Conservation (phyloP, 2,113 vertebrate genomes). For the Apus apus region DNA sequence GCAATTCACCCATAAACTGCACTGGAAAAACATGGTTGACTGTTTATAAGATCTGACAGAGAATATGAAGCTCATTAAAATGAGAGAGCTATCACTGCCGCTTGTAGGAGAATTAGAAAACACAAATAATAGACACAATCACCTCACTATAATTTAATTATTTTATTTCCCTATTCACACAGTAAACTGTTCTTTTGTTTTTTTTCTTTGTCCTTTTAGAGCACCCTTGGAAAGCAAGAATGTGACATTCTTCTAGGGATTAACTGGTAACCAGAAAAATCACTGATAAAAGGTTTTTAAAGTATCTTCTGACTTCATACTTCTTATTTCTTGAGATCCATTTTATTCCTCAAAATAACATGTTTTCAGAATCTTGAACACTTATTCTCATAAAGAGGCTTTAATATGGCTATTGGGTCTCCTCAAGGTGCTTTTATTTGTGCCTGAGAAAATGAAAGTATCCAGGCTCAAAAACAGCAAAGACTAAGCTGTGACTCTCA, state of each 20-base stretch:
- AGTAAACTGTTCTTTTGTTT: neutral
- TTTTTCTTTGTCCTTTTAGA: neutral
- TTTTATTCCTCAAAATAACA: neutral
- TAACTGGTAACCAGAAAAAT: neutral
- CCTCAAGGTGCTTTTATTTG: neutral
- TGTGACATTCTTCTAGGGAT: neutral
- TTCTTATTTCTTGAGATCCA: neutral
- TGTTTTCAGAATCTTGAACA: neutral
- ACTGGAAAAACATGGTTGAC: rapidly evolving
- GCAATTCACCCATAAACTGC: neutral
- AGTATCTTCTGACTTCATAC: constrained; percentile 1
- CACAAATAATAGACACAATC: neutral
- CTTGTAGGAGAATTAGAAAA: neutral
- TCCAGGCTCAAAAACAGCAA: neutral
- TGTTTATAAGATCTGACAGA: neutral
- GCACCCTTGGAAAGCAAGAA: neutral
- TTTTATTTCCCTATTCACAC: neutral
- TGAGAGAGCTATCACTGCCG: rapidly evolving
- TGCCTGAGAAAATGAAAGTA: neutral
- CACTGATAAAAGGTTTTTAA: neutral
- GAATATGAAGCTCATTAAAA: neutral
- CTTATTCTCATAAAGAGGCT: neutral
- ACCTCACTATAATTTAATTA: neutral
- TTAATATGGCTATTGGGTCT: neutral
- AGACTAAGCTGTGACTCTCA: neutral